Base-by-base conservation (phyloP, 2,113 vertebrate genomes). In the Equus przewalskii region DNA sequence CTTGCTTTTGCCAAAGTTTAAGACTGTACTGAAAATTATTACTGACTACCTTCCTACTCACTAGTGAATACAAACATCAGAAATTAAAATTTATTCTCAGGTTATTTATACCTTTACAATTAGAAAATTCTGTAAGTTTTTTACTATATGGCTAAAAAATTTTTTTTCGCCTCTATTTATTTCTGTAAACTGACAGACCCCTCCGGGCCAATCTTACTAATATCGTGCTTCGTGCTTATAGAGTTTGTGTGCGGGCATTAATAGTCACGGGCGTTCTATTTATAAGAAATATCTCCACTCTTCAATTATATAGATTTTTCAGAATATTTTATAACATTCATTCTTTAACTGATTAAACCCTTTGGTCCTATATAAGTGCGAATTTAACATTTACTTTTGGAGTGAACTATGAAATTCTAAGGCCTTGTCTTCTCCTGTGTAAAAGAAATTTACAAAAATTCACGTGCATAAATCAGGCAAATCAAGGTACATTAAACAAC, bases 321-420 rank as follows among this genome's bases (percentile, higher is more conserved):
- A 30, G 15, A 44, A 30, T 84, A 64, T 49, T 93, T 97, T 83
- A 64, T 22, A 91, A 28, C 62, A 76, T 80, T 75, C 12, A 64
- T 76, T 87, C 24, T 54, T 91, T 75, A 56, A 73, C 24, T 14
- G 30, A 60, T 70, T 79, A 72, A 97, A 69, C 30, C 7, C 18
- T 72, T 54, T 79, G 46, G 60, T 73, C 58, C 14, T 60, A 73
- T 26, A n/a, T 62, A 87, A 69, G 41, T 79, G 54, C 12, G 69
- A 88, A 56, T 84, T 73, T 93, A 75, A 70, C 18, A 93, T 73
- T 87, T 95, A 9, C 36, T 93, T 95, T 80, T 84, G 56, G 14
- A 91, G 56, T 79, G 6, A 95, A n/a, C 65, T 33, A 76, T 90
- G 62, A 46, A 91, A 73, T 87, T 82, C 18, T 73, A 91, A 80